Percentiles rank a stretch among this genome's conserved stretches.
These are phyloP conservation scores for Mobula birostris DNA, from an alignment of 2,113 vertebrate genomes.

Conservation along the genomic window DNA sequence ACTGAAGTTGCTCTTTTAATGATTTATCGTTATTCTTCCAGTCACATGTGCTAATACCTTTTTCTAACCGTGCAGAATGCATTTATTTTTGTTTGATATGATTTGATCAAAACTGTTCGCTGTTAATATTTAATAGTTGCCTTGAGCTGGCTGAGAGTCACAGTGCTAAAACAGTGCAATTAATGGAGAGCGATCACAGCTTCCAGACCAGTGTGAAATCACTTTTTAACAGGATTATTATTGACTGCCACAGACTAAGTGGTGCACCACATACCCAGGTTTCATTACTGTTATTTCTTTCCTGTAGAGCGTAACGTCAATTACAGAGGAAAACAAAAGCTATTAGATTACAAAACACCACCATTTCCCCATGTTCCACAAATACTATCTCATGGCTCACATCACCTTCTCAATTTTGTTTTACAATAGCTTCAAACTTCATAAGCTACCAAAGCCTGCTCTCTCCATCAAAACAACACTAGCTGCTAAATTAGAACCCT, in stretches of 20 bases:
- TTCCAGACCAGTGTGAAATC: slow-evolving; percentile 23
- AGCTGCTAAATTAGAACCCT: background rate
- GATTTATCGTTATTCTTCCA: background rate
- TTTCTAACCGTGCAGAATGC: background rate
- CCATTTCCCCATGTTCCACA: background rate
- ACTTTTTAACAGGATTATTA: slow-evolving; percentile 25
- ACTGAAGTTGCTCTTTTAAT: background rate
- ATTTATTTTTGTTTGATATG: slow-evolving; percentile 30
- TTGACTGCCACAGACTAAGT: slow-evolving; percentile 24
- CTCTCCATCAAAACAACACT: background rate
- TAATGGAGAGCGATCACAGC: slow-evolving; percentile 6
- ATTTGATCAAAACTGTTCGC: slow-evolving; percentile 15
- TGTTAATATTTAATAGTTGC: slow-evolving; percentile 35
- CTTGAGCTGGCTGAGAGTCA: background rate
- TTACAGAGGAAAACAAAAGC: slow-evolving; percentile 11
- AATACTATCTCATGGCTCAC: slow-evolving; percentile 1
- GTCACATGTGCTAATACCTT: background rate
- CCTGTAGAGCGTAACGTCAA: background rate
- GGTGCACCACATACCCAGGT: slow-evolving; percentile 19
- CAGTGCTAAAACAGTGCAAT: background rate
- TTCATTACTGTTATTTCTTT: slow-evolving; percentile 25
- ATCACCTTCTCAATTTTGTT: background rate
- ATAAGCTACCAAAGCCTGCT: background rate
- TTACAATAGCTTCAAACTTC: background rate
- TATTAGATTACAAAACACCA: slow-evolving; percentile 1